phyloP scores from a whole-genome alignment of 2,888 invertebrate genomes.

The Melanophora roralis region DNA sequence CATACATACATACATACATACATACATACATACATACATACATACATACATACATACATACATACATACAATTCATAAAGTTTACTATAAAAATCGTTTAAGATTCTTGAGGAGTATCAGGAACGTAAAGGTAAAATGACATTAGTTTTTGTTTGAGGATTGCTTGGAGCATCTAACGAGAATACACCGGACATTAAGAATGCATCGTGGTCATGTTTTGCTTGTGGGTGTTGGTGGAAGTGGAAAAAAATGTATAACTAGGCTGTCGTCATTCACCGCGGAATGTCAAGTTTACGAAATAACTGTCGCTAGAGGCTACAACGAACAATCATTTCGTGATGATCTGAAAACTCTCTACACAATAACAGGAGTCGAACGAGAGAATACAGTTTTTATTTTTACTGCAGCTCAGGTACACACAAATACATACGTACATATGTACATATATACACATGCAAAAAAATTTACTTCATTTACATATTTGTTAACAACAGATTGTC shows the following conservation, averaged over 20 bases:
- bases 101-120: constrained; percentile 92
- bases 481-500: constrained; percentile 78
- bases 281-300: constrained; percentile 90
- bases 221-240: constrained; percentile 93
- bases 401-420: constrained; percentile 84
- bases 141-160: constrained; percentile 93
- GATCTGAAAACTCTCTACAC: constrained; percentile 89
- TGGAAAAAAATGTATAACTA: constrained; percentile 90
- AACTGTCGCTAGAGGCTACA: constrained; percentile 89
- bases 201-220: constrained; percentile 88
- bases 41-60: too few relatives aligned
- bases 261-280: constrained; percentile 89
- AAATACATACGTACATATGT: not conserved
- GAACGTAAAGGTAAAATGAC: constrained; percentile 85
- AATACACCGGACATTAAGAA: constrained; percentile 89
- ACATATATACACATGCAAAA: too few relatives aligned
- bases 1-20: too few relatives aligned
- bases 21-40: too few relatives aligned
- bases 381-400: constrained; percentile 89
- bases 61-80: too few relatives aligned
- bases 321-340: constrained; percentile 88
- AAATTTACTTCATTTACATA: not conserved
- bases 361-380: constrained; percentile 86
- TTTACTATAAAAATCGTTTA: constrained; percentile 16
- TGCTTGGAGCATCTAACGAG: constrained; percentile 93